These are phyloP conservation scores for Ctenoplectra terminalis DNA, from an alignment of 1,140 invertebrate genomes.

Conservation along the genomic window DNA sequence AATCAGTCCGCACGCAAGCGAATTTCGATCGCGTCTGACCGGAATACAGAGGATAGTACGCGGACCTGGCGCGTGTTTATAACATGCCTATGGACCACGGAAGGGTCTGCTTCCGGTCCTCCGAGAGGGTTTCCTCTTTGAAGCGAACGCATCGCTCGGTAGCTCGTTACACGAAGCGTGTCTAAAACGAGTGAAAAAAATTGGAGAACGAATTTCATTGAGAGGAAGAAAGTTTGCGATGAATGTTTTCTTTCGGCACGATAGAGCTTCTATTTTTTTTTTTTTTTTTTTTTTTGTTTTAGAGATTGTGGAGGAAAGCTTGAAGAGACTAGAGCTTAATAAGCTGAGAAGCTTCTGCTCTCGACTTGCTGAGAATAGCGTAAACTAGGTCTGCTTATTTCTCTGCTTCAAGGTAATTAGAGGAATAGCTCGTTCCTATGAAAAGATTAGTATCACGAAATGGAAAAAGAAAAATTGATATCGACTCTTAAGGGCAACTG, in stretches of 20 bases:
- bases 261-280: neutral
- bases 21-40: neutral
- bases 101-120: neutral
- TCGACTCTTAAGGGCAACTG: no score
- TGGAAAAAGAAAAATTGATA: neutral
- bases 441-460: neutral
- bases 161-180: neutral
- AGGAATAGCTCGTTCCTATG: neutral
- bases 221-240: neutral
- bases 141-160: neutral
- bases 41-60: conserved; percentile 3
- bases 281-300: neutral
- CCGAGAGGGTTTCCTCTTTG: no score
- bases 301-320: neutral
- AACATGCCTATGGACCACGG: no score
- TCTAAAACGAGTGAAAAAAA: neutral
- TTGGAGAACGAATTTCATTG: neutral
- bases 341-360: conserved; percentile 8
- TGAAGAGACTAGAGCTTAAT: conserved; percentile 25
- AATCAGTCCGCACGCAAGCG: conserved; percentile 1
- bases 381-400: conserved; percentile 28
- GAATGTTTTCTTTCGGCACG: neutral
- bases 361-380: conserved; percentile 16
- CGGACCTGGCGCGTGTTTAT: neutral
- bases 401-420: neutral